Base-by-base conservation (phyloP, 2,888 invertebrate genomes). In the Pandemis cinnamomeana region DNA sequence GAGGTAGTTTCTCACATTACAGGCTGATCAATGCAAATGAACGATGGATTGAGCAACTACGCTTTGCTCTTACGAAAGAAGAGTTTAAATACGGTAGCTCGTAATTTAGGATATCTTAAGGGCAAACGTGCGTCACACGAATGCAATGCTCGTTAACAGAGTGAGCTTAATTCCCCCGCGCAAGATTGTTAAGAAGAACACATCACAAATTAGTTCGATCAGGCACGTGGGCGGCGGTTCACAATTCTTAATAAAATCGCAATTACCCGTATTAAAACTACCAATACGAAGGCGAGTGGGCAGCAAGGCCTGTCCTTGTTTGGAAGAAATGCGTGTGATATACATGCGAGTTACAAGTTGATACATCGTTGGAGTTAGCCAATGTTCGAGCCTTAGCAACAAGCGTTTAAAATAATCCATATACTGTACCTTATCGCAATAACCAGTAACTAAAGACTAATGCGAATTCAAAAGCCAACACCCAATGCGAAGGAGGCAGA, bases 211-310 rank as follows among this genome's bases (percentile, higher is more conserved):
- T 76, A 77, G 76, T 72, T 74, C 77, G 81, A 80, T 78, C 78
- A 75, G 77, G 63, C 78, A 27, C 87, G 92, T 92, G 87, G 93
- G 92, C 80, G 79, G 77, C 78, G 80, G 85, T 81, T 86, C 86
- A 86, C 87, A 84, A 84, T 84, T 90, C 91, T 89, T 90, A 92
- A 91, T 92, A 89, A 86, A 86, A 83, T 83, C 86, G 83, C 93
- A 93, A 93, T 93, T 93, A 91, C 89, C 87, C 83, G 86, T 87
- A 90, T 92, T 91, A 91, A 92, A 89, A 90, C 87, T 86, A 84
- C 88, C 89, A 87, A 92, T 90, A 90, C 84, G 83, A 80, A 80
- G 78, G 71, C 80, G 87, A 86, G 92, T 92, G 91, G 91, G 91
- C 83, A 81, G 81, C 92, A 91, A 93, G 93, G 93, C 81, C 84